Conservation (phyloP, 2,888 invertebrate species). For the Steromphala cineraria region DNA sequence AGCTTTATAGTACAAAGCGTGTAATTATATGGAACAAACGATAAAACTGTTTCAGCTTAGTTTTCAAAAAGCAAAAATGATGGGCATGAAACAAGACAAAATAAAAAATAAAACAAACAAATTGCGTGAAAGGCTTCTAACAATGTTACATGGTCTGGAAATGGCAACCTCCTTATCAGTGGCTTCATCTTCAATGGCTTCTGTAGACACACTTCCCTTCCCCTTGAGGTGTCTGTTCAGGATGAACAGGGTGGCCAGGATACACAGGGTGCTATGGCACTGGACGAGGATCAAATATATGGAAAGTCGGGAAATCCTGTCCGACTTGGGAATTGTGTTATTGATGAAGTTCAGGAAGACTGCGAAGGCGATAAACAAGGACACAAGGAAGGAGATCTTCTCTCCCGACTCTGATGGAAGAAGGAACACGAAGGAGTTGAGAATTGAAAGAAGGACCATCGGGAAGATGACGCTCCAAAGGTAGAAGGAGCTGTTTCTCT, state of each 20-base stretch:
- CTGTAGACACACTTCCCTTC: no score
- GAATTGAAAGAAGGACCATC: neutral
- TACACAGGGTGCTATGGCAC: neutral
- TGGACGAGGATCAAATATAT: neutral
- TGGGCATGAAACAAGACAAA: no score
- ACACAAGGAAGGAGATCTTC: constrained; percentile 22
- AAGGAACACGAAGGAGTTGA: neutral
- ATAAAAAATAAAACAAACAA: no score
- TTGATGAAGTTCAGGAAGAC: constrained; percentile 18
- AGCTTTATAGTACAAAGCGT: no score
- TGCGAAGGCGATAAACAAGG: constrained; percentile 20
- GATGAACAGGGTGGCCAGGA: constrained; percentile 1
- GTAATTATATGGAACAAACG: no score
- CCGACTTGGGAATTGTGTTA: constrained; percentile 13
- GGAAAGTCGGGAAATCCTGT: neutral
- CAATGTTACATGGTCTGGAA: no score
- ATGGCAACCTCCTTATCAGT: no score
- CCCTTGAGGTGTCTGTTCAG: constrained; percentile 26
- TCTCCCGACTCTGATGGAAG: neutral
- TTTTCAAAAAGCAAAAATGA: no score
- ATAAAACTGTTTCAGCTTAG: no score
- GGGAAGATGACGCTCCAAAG: neutral
- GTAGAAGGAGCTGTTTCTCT: neutral
- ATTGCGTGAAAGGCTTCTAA: no score
- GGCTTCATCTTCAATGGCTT: no score